Evolutionary conservation across 64 coral and sea anemone genomes (phyloP), one percentile per base, ranked within the genome.

Genomic region (Hydrozoanthus tunicans): DNA sequence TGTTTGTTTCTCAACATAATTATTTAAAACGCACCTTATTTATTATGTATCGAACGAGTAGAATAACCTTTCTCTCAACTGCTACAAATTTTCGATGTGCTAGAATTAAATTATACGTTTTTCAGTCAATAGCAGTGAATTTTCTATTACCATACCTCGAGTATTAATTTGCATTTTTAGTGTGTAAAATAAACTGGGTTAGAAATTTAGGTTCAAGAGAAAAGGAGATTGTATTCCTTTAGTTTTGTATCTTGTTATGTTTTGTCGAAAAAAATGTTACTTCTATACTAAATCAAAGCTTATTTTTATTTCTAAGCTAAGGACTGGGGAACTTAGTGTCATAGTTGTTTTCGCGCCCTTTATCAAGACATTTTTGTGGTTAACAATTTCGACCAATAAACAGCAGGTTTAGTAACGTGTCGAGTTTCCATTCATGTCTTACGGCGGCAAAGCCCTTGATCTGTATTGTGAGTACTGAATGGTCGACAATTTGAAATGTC

Each of bases 11-110:
- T 11, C 27, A 67, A 17, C 62, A 8, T 60, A 5, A 54, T 83
- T 83, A 83, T 83, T 83, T 67, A 83, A 68, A 66, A 83, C 17
- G 64, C 64, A 66, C 13, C 64, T 11, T 66, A 83, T 83, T 83
- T 83, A 68, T 66, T 83, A 17, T 43, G 23, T 66, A 6, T 6
- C 8, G n/a, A 66, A 7, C 14, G 27, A 68, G 14, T 66, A 83
- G 8, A 11, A 14, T 66, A 66, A 66, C 9, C 4, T 66, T 66
- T 66, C 11, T 66, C 12, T 66, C 12, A 66, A 13, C 17, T 66
- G 17, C 17, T 11, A 66, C 12, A 66, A 13, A 17, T 66, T 66
- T 66, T 17, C 17, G 64, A 66, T 12, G 64, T 66, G 12, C 12
- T 15, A 66, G 64, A 66, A 66, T 66, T 15, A 17, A 2, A 17